Conservation (phyloP, 1,140 invertebrate species). For the Drosophila parabipectinata region DNA sequence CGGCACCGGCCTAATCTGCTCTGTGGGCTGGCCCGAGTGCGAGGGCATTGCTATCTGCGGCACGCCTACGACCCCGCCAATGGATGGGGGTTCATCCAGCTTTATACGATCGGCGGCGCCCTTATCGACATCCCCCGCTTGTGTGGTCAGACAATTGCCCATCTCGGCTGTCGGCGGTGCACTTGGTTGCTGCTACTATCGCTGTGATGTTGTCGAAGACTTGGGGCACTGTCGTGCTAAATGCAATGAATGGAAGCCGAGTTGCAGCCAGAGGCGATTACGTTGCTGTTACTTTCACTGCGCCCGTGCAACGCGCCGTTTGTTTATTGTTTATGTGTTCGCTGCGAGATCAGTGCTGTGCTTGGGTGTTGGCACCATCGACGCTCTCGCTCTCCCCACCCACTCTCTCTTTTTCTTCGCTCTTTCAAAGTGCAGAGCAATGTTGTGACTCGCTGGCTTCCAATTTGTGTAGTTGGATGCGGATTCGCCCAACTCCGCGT, state of each 20-base stretch:
- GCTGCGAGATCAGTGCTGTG: constrained; percentile 56
- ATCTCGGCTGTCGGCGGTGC: constrained; percentile 38
- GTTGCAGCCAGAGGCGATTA: constrained; percentile 39
- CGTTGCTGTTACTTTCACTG: constrained; percentile 74
- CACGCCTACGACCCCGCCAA: constrained; percentile 65
- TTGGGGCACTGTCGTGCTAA: constrained; percentile 49
- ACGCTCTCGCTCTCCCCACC: constrained; percentile 41
- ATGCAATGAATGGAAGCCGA: constrained; percentile 77
- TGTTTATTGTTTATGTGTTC: constrained; percentile 71
- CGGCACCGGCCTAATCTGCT: constrained; percentile 83
- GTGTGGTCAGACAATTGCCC: constrained; percentile 83
- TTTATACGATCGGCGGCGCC: constrained; percentile 66
- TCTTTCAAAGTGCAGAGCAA: constrained; percentile 16
- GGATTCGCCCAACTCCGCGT: constrained; percentile 26
- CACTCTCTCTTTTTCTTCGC: constrained; percentile 23
- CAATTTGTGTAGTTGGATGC: constrained; percentile 46
- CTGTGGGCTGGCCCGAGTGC: constrained; percentile 70
- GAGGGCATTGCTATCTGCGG: constrained; percentile 64
- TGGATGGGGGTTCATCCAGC: constrained; percentile 66
- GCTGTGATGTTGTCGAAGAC: background rate
- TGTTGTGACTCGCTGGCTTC: constrained; percentile 33
- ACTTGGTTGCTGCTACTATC: background rate
- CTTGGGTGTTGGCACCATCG: constrained; percentile 74
- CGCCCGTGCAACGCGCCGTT: constrained; percentile 45
- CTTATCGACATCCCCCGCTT: constrained; percentile 77